phyloP scores from a whole-genome alignment of 64 coral and sea anemone genomes.

The Montipora capricornis region DNA sequence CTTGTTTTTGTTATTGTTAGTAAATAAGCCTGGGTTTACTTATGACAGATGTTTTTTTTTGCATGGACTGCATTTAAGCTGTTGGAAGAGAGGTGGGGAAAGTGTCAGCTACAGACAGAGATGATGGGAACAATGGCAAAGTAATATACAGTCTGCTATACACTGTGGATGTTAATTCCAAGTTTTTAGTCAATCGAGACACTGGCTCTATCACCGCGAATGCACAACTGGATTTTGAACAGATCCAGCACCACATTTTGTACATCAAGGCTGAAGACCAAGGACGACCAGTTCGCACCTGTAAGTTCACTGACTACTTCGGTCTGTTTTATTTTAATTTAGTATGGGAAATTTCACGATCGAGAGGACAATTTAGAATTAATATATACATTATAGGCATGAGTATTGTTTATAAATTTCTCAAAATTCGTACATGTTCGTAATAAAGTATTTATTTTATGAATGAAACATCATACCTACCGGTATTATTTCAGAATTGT shows the following conservation, averaged over 20 bases:
- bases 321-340: too few relatives aligned
- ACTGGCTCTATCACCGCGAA: constrained; percentile 52
- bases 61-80: background rate
- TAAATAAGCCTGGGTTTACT: background rate
- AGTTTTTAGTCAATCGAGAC: constrained; percentile 52
- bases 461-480: too few relatives aligned
- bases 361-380: too few relatives aligned
- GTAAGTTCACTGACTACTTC: background rate
- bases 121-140: constrained; percentile 40
- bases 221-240: constrained; percentile 64
- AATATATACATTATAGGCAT: too few relatives aligned
- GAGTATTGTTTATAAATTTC: too few relatives aligned
- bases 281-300: constrained; percentile 20
- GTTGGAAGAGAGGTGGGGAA: background rate
- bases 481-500: too few relatives aligned
- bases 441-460: too few relatives aligned
- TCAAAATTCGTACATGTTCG: too few relatives aligned
- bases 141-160: constrained; percentile 62
- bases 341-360: too few relatives aligned
- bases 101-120: constrained; percentile 67
- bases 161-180: constrained; percentile 38
- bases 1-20: too few relatives aligned
- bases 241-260: constrained; percentile 46
- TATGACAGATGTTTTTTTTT: background rate
- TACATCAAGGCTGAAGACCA: constrained; percentile 61